Evolutionary conservation across 2,113 vertebrate genomes (phyloP), one percentile per base, ranked within the genome.

Genomic region (Cryptotis parvus): DNA sequence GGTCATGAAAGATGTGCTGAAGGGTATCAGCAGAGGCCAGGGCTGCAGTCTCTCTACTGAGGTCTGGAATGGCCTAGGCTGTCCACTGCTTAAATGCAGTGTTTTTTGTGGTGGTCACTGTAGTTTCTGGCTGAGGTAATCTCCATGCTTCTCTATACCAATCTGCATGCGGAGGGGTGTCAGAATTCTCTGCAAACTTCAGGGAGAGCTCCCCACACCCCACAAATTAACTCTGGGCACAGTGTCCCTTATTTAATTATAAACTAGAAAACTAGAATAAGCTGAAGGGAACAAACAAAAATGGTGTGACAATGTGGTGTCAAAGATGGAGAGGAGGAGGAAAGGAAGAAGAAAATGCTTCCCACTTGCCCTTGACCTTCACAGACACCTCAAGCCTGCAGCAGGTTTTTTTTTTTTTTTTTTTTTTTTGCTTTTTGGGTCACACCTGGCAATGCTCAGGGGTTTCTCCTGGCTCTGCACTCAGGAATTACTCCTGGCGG

Each of bases 241-340:
- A n/a, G 9, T 24, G 29, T 70, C 41, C 11, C 86, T 15, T 83
- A 82, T 79, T n/a, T 70, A 86, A 63, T n/a, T n/a, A n/a, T n/a
- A n/a, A n/a, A n/a, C n/a, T n/a, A n/a, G n/a, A n/a, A n/a, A n/a
- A 68, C 41, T 65, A 75, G 90, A 92, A 81, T 91, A 41, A 78
- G 43, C 39, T 84, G 73, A 89, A 92, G 6, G 61, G 78, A 78
- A 78, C 68, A 65, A 82, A 87, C 6, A 77, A 87, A 35, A 15
- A 89, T 43, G 7, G 84, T 69, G 77, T 87, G 4, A 58, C n/a
- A 58, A 52, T 24, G 79, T 61, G 39, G 43, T 79, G 8, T 80
- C 75, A 92, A 74, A 69, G 61, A 84, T 52, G 35, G 24, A 41
- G 52, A 94, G 22, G 61, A 91, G 68, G 88, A 92, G 84, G 1